phyloP scores from a whole-genome alignment of 2,113 vertebrate species.

The Illadopsis cleaveri region DNA sequence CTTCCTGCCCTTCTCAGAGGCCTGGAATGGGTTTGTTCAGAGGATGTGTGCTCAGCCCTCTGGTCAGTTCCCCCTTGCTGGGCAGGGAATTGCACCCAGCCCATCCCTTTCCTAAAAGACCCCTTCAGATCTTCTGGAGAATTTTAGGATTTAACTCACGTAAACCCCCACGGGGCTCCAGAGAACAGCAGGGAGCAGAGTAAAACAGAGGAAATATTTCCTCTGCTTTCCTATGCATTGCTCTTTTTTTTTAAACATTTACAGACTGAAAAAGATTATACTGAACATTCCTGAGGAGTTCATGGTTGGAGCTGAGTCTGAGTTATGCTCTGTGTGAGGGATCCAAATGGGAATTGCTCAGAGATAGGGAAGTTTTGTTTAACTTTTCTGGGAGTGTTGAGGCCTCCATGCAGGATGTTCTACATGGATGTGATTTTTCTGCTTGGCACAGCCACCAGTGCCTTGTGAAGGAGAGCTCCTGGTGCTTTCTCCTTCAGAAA shows the following conservation, averaged over 20 bases:
- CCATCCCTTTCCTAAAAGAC: background rate
- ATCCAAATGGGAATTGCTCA: background rate
- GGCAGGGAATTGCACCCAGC: background rate
- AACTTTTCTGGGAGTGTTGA: background rate
- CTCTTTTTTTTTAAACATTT: background rate
- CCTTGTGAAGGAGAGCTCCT: background rate
- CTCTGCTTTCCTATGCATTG: background rate
- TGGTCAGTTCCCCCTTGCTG: background rate
- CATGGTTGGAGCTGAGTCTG: background rate
- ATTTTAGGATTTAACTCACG: background rate
- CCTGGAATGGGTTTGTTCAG: background rate
- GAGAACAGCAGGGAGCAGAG: background rate
- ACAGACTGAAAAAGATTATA: background rate
- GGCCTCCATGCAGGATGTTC: background rate
- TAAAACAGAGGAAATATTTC: background rate
- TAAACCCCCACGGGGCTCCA: background rate
- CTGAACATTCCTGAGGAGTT: background rate
- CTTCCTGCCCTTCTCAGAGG: background rate
- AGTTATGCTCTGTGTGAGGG: background rate
- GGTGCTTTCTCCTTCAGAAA: background rate
- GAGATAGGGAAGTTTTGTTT: background rate
- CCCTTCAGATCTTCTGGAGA: rapidly evolving
- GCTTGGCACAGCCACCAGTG: background rate
- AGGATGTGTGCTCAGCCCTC: background rate
- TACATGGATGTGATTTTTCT: background rate